Evolutionary conservation across 2,113 vertebrate species (phyloP), one percentile per base, ranked within the genome.

Genomic region (Chitala chitala): DNA sequence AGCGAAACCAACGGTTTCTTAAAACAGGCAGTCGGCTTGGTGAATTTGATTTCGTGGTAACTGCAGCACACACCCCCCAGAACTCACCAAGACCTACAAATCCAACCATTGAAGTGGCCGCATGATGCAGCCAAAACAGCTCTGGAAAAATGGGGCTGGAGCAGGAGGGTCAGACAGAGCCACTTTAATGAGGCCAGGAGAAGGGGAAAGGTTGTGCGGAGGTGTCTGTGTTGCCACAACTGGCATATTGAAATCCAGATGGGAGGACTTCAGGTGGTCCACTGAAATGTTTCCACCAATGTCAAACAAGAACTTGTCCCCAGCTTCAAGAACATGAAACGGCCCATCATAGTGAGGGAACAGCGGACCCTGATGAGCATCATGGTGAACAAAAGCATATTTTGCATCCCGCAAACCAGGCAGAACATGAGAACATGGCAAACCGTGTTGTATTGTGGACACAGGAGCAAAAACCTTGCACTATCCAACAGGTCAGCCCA

Each of bases 341-440:
- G 36, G 26, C 5, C 71, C n/a, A 58, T 59, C 71, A 20, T 63
- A 63, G 13, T 55, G 1, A 20, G 56, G 29, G 20, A 3, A 24
- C 42, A 73, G 38, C 26, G 38, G 53, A 22, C 46, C 59, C 8
- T 31, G 12, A 31, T 74, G 72, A 24, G 72, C 72, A 53, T 66
- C 26, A 46, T 74, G 61, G 44, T 29, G 42, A 29, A 64, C 33
- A 24, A 73, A 73, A 10, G 65, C 61, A 38, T 74, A 40, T 29
- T 3, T 20, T 22, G 48, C 26, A 17, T 10, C 5, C 59, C 20
- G 31, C 59, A 74, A 31, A 51, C 22, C 29, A 4, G 22, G 5
- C 12, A 48, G 48, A 4, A 38, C 31, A 46, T 40, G 46, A 29
- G 10, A 44, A 24, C 50, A 44, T 2, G 61, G 31, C 4, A 65